Percentiles rank a stretch among this genome's conserved stretches.
Conservation (phyloP, 2,113 vertebrate genomes). For the Equus quagga region DNA sequence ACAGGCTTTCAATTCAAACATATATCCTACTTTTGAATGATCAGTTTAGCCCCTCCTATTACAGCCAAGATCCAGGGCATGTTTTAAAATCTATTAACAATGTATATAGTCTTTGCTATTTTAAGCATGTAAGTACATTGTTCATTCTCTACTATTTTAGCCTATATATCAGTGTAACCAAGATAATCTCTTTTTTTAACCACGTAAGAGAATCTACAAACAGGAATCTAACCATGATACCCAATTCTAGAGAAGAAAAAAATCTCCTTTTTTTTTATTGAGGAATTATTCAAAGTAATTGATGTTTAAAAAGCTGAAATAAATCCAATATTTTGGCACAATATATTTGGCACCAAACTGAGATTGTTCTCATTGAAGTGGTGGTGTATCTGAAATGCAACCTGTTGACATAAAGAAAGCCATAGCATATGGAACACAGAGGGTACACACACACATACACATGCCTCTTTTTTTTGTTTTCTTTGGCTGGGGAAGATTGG, state of each 20-base stretch:
- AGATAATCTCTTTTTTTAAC: neutral
- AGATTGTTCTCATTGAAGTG: neutral
- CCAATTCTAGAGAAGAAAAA: neutral
- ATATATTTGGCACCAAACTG: neutral
- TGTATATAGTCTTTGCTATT: neutral
- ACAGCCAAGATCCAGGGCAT: neutral
- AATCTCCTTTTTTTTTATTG: neutral
- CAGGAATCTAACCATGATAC: neutral
- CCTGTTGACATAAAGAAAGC: neutral
- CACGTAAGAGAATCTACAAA: neutral
- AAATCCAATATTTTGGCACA: neutral
- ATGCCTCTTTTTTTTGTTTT: no score
- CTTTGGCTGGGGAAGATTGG: no score
- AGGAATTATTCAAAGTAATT: neutral
- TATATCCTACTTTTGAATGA: neutral
- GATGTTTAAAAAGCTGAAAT: neutral
- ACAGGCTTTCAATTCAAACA: neutral
- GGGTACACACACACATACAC: no score
- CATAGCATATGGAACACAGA: neutral
- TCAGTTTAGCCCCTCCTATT: neutral
- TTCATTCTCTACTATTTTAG: neutral
- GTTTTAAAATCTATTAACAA: neutral
- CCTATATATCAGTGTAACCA: neutral
- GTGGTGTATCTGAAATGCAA: neutral
- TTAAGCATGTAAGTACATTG: neutral